Percentiles rank a stretch among this genome's conserved stretches.
Conservation (phyloP, 2,113 vertebrate genomes). For the Pelusios castaneus region DNA sequence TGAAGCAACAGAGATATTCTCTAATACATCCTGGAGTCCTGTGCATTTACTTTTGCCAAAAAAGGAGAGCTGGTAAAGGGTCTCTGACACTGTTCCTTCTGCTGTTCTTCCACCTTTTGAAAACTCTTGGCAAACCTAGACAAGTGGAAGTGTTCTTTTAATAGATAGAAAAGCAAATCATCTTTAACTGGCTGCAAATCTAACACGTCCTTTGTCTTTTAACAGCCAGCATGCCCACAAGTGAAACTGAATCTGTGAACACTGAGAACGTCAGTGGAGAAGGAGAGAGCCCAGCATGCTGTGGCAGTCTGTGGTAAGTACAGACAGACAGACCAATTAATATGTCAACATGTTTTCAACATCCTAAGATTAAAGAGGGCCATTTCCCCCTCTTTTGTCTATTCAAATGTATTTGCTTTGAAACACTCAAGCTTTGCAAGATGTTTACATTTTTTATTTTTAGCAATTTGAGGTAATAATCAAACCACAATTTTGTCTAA, state of each 20-base stretch:
- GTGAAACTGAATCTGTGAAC: conserved; percentile 95
- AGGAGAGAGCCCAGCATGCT: conserved; percentile 87
- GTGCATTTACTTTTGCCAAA: not conserved
- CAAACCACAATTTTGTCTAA: not conserved
- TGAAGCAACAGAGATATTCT: not conserved
- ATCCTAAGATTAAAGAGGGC: not conserved
- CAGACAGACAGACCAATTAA: accelerated
- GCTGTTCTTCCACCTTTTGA: not conserved
- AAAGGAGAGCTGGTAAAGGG: not conserved
- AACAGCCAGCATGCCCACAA: conserved; percentile 94
- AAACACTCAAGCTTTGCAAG: not conserved
- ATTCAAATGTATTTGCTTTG: not conserved
- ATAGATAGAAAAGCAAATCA: not conserved
- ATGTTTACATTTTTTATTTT: not conserved
- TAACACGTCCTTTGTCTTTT: conserved; percentile 62
- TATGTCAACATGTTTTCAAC: accelerated
- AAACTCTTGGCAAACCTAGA: not conserved
- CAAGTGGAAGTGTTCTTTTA: not conserved
- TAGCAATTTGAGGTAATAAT: not conserved
- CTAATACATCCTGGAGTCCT: not conserved
- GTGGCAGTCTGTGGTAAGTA: conserved; percentile 91
- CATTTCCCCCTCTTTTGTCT: accelerated
- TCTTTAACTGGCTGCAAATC: not conserved
- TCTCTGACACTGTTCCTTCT: not conserved
- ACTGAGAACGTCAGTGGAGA: conserved; percentile 92